A percentile compares a stretch with the other conserved stretches of the same genome.
Conservation (phyloP, 1,140 invertebrate species). For the Bombus sibiricus region DNA sequence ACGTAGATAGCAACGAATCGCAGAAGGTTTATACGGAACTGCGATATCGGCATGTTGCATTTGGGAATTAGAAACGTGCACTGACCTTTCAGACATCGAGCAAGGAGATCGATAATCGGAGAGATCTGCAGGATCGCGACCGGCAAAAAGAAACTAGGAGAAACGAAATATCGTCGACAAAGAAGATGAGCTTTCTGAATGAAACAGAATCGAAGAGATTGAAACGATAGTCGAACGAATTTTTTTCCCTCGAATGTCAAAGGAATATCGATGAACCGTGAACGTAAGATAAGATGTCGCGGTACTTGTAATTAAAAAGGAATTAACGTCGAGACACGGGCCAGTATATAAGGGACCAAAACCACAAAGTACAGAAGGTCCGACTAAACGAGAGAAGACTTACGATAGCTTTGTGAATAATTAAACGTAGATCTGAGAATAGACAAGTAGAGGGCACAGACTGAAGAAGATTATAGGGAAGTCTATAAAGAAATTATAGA, state of each 20-base stretch:
- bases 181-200: neutral
- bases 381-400: neutral
- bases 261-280: constrained; percentile 23
- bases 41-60: neutral
- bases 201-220: constrained; percentile 16
- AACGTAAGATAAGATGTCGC: constrained; percentile 6
- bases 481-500: neutral
- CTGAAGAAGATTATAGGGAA: neutral
- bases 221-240: constrained; percentile 16
- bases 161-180: constrained; percentile 17
- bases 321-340: constrained; percentile 7
- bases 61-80: neutral
- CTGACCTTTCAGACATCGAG: too few species aligned
- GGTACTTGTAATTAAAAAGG: constrained; percentile 36
- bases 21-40: neutral
- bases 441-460: neutral
- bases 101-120: neutral
- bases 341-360: neutral
- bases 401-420: neutral
- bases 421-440: neutral
- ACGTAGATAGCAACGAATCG: neutral
- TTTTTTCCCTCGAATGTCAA: constrained; percentile 6
- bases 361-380: neutral
- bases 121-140: neutral
- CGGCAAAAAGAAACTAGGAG: neutral